Conservation (phyloP, 2,797 vertebrate species). For the Leptoclinus maculatus region DNA sequence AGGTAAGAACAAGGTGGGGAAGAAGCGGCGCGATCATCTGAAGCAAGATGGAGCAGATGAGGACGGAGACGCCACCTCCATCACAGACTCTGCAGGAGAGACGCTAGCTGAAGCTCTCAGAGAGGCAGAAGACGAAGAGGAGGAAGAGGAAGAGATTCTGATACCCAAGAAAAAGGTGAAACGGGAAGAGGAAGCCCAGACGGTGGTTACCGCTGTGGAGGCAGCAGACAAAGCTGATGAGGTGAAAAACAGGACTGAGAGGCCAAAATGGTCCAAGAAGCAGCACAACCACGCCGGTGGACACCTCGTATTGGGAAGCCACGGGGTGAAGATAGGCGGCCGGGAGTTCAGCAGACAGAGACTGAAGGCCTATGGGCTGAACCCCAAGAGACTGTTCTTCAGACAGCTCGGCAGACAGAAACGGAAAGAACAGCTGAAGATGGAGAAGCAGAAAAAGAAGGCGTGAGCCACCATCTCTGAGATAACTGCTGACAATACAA, state of each 20-base stretch:
- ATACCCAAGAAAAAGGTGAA: conserved; percentile 79
- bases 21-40: conserved; percentile 71
- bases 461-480: conserved; percentile 10
- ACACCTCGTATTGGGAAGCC: conserved; percentile 55
- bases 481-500: neutral
- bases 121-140: conserved; percentile 10
- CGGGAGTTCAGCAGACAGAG: conserved; percentile 88
- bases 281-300: conserved; percentile 64
- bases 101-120: conserved; percentile 13
- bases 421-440: conserved; percentile 74
- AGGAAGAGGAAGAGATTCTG: conserved; percentile 62
- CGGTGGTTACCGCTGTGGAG: neutral
- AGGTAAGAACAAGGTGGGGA: conserved; percentile 76
- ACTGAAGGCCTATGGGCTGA: conserved; percentile 91
- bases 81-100: conserved; percentile 23
- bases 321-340: conserved; percentile 84
- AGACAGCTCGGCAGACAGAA: conserved; percentile 85
- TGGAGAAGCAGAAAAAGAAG: conserved; percentile 67
- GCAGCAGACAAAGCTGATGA: neutral
- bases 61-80: neutral
- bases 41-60: conserved; percentile 29
- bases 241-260: conserved; percentile 46
- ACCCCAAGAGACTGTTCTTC: conserved; percentile 89
- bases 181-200: conserved; percentile 36
- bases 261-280: conserved; percentile 64